Percentiles rank a stretch among this genome's conserved stretches.
Conservation (phyloP, 2,888 invertebrate genomes). For the Drosophila anomelani region DNA sequence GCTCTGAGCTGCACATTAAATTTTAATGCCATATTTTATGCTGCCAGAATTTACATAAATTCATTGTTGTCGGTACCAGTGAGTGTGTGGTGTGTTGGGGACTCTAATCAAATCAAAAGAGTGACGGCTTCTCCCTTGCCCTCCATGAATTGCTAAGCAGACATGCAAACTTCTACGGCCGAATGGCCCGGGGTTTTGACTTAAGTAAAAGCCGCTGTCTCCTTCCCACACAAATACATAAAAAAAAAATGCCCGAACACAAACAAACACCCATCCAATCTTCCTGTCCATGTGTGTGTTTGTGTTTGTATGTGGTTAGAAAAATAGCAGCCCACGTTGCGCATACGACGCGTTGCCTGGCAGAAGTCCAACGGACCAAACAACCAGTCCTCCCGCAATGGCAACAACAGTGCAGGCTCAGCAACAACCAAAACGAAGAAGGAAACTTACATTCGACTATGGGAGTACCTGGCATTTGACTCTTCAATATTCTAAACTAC, state of each 20-base stretch:
- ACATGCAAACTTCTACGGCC: conserved; percentile 65
- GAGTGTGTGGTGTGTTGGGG: conserved; percentile 28
- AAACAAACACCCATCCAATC: conserved; percentile 16
- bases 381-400: conserved; percentile 33
- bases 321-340: conserved; percentile 53
- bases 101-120: conserved; percentile 72
- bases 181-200: conserved; percentile 22
- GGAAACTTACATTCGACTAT: background rate
- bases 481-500: too few species aligned
- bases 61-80: conserved; percentile 50
- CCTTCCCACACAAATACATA: conserved; percentile 11
- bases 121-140: conserved; percentile 29
- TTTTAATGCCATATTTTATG: conserved; percentile 80
- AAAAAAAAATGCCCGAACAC: background rate
- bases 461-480: background rate
- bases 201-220: conserved; percentile 43
- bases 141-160: conserved; percentile 67
- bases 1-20: conserved; percentile 70
- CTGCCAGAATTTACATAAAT: conserved; percentile 74
- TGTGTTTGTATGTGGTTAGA: conserved; percentile 42
- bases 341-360: conserved; percentile 60
- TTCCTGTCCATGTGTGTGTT: conserved; percentile 2
- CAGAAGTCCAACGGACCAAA: conserved; percentile 46
- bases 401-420: conserved; percentile 31
- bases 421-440: conserved; percentile 1